Conservation (phyloP, 2,113 vertebrate genomes). For the Bubalus kerabau region DNA sequence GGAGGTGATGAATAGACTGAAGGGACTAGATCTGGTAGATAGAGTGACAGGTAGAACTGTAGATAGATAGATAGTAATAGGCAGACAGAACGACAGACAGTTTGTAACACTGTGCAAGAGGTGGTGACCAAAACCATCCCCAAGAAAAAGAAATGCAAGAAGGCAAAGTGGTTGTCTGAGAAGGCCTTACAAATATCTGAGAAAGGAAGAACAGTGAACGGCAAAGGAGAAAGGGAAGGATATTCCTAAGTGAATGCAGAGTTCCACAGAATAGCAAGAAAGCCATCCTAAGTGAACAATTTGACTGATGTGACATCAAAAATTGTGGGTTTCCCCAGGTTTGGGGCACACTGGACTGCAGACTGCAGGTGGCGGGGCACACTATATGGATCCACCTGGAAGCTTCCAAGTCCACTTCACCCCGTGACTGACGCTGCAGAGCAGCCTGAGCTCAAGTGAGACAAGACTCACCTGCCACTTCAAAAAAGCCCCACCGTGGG, state of each 20-base stretch:
- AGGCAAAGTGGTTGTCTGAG: neutral
- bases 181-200: neutral
- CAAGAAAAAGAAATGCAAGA: neutral
- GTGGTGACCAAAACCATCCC: neutral
- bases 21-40: neutral
- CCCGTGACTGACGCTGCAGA: accelerated
- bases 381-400: neutral
- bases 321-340: accelerated
- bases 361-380: too few relatives aligned
- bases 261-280: neutral
- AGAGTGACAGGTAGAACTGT: neutral
- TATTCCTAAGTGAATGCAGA: neutral
- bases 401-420: neutral
- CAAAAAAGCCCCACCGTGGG: accelerated
- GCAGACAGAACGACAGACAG: accelerated
- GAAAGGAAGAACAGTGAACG: neutral
- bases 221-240: neutral
- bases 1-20: neutral
- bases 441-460: neutral
- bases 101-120: neutral
- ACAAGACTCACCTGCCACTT: neutral
- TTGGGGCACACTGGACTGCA: neutral
- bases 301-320: accelerated
- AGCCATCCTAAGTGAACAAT: neutral
- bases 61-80: neutral